Conservation (phyloP, 1,140 invertebrate species). For the Fopius arisanus region DNA sequence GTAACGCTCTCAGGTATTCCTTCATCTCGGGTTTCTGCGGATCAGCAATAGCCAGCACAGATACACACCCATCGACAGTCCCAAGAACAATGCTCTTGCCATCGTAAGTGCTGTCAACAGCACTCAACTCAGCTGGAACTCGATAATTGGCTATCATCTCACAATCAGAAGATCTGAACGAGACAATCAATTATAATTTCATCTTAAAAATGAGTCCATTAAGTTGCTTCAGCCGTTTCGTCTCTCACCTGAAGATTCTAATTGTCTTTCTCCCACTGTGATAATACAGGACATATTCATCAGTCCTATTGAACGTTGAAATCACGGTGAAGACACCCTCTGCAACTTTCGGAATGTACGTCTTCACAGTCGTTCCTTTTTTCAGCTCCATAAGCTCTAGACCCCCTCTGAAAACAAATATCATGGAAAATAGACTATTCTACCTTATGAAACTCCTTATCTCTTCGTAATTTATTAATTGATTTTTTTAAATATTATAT, state of each 20-base stretch:
- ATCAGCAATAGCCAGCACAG: slow-evolving; percentile 90
- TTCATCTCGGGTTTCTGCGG: slow-evolving; percentile 70
- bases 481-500: no score
- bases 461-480: no score
- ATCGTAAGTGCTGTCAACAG: slow-evolving; percentile 83
- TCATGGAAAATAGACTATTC: no score
- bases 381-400: slow-evolving; percentile 89
- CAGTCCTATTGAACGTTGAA: slow-evolving; percentile 91
- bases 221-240: neutral
- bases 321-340: slow-evolving; percentile 97
- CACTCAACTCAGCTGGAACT: slow-evolving; percentile 89
- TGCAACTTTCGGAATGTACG: slow-evolving; percentile 90
- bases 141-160: slow-evolving; percentile 92
- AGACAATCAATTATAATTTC: slow-evolving; percentile 16
- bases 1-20: slow-evolving; percentile 73
- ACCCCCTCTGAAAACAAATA: slow-evolving; percentile 80
- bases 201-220: neutral
- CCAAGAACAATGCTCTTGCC: slow-evolving; percentile 86
- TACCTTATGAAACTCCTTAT: no score
- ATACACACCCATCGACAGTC: slow-evolving; percentile 92
- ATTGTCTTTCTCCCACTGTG: slow-evolving; percentile 94
- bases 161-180: slow-evolving; percentile 86
- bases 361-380: slow-evolving; percentile 81
- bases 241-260: slow-evolving; percentile 81
- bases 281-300: slow-evolving; percentile 96